A percentile compares a stretch with the other conserved stretches of the same genome.
phyloP scores from a whole-genome alignment of 2,797 vertebrate species.

The Okamejei kenojei region DNA sequence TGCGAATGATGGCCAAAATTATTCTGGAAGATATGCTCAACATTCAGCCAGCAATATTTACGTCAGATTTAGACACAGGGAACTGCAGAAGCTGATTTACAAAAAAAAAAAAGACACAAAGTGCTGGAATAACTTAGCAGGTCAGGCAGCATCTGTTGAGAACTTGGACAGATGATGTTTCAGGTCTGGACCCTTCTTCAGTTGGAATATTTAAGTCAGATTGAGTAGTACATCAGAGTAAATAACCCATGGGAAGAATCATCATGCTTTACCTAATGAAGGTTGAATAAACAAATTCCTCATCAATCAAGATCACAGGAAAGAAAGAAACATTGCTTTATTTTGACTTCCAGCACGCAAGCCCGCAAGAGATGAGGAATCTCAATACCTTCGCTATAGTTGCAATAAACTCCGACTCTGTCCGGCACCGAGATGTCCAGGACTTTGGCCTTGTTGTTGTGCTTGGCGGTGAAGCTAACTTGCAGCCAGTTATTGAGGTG shows the following conservation, averaged over 20 bases:
- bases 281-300: not conserved
- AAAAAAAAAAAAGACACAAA: no score
- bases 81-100: no score
- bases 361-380: not conserved
- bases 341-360: not conserved
- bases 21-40: no score
- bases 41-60: not conserved
- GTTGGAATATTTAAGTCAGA: not conserved
- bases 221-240: not conserved
- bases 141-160: no score
- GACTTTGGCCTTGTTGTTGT: constrained; percentile 87
- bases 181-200: no score
- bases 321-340: not conserved
- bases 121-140: no score
- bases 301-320: not conserved
- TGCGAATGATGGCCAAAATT: not conserved
- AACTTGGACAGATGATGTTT: no score
- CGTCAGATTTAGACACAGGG: not conserved
- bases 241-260: not conserved
- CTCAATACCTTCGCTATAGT: constrained; percentile 79
- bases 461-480: constrained; percentile 91
- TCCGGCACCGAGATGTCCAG: constrained; percentile 79
- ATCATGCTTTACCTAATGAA: not conserved
- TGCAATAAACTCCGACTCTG: constrained; percentile 80
- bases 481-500: constrained; percentile 96